A percentile compares a stretch with the other conserved stretches of the same genome.
Conservation (phyloP, 2,888 invertebrate genomes). For the Isoperla grammatica region DNA sequence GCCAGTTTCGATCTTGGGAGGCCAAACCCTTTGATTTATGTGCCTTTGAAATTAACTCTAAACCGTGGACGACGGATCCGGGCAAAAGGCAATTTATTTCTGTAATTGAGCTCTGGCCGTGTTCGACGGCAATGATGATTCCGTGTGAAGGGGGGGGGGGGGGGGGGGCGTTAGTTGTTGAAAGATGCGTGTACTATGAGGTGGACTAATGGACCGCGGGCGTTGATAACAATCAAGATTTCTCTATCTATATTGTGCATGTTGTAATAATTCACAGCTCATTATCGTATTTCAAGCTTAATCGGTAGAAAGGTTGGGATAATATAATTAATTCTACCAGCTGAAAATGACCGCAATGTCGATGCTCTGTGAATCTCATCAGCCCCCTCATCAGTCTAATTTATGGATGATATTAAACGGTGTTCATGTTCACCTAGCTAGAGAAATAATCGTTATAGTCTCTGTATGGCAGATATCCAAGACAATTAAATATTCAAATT, state of each 20-base stretch:
- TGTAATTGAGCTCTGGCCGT: constrained; percentile 27
- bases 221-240: too few relatives aligned
- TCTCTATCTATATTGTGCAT: background rate
- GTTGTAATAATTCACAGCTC: background rate
- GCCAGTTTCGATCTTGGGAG: constrained; percentile 21
- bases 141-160: background rate
- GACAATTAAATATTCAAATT: too few relatives aligned
- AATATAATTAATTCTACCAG: too few relatives aligned
- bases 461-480: too few relatives aligned
- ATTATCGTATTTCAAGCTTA: background rate
- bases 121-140: background rate
- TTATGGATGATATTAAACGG: too few relatives aligned
- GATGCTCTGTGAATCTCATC: too few relatives aligned
- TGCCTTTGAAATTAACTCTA: constrained; percentile 31
- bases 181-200: constrained; percentile 17
- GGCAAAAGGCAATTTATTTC: constrained; percentile 31
- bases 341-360: too few relatives aligned
- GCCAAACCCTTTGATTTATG: constrained; percentile 30
- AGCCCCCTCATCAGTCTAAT: too few relatives aligned
- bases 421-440: too few relatives aligned
- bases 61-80: constrained; percentile 28
- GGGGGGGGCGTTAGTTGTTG: constrained; percentile 18
- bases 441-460: too few relatives aligned
- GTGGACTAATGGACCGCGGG: background rate
- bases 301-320: background rate